Percentiles rank a stretch among this genome's conserved stretches.
These are phyloP conservation scores for Brachyopa scutellaris DNA, from an alignment of 2,888 invertebrate species.

Conservation along the genomic window DNA sequence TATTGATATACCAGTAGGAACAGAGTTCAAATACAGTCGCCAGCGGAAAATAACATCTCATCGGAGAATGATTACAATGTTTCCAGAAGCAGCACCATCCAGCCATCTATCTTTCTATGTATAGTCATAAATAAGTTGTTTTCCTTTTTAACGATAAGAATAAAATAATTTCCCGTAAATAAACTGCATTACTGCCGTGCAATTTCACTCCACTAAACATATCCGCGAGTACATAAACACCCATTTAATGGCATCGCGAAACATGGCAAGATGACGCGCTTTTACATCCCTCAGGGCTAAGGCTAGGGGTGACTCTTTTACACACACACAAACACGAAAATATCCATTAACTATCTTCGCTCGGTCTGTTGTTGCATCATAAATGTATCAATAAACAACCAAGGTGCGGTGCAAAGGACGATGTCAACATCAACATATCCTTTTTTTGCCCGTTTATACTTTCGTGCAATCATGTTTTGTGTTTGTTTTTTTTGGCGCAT, in stretches of 20 bases:
- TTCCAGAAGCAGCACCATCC: background rate
- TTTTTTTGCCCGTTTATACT: constrained; percentile 34
- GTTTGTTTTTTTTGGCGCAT: background rate
- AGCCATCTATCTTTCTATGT: no score
- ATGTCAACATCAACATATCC: constrained; percentile 49
- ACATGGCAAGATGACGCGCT: constrained; percentile 17
- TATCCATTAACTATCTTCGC: constrained; percentile 42
- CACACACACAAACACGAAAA: constrained; percentile 6
- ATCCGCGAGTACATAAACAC: constrained; percentile 65
- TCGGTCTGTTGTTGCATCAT: constrained; percentile 64
- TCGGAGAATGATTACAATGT: background rate
- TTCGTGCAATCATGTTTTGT: constrained; percentile 29
- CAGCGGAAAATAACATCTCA: background rate
- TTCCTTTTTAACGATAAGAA: background rate
- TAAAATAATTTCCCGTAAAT: constrained; percentile 46
- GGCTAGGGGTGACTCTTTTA: no score
- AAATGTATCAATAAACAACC: constrained; percentile 71
- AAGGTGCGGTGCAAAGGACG: constrained; percentile 62
- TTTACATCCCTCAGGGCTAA: no score
- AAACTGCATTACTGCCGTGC: constrained; percentile 63
- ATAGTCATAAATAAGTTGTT: constrained; percentile 2
- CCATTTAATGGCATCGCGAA: constrained; percentile 60
- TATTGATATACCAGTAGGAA: no score
- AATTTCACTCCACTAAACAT: constrained; percentile 68
- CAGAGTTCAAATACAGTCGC: no score